These are phyloP conservation scores for Barbus barbus DNA, from an alignment of 2,113 vertebrate species.

Conservation along the genomic window DNA sequence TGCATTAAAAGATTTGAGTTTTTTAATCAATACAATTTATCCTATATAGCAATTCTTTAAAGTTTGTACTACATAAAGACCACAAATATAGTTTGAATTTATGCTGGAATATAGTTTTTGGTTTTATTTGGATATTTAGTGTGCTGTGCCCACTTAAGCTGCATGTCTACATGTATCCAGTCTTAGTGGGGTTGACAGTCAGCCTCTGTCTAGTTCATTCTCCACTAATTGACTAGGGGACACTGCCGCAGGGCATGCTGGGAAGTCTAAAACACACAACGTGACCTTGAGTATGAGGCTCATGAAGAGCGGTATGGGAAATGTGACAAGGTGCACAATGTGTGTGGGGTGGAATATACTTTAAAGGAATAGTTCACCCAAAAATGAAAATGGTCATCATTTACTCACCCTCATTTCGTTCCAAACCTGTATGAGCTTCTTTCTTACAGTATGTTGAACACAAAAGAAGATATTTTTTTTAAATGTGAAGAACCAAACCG, in stretches of 20 bases:
- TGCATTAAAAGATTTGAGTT: neutral
- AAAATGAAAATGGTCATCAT: no score
- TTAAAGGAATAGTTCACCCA: no score
- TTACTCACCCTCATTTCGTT: no score
- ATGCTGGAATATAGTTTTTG: neutral
- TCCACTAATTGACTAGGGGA: conserved; percentile 34
- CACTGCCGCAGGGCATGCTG: conserved; percentile 45
- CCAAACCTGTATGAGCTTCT: no score
- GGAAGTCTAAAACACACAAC: conserved; percentile 8
- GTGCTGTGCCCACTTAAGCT: neutral
- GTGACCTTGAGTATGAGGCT: neutral
- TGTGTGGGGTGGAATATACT: neutral
- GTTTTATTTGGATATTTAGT: neutral
- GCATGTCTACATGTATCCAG: neutral
- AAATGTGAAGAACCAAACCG: no score
- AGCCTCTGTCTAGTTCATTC: conserved; percentile 45
- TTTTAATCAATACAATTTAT: neutral
- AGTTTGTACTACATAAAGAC: neutral
- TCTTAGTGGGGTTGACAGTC: neutral
- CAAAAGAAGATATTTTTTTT: no score
- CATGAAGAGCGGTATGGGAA: neutral
- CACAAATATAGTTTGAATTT: neutral
- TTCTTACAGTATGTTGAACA: no score
- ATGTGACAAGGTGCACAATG: neutral
- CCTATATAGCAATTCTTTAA: neutral